A percentile compares a stretch with the other conserved stretches of the same genome.
phyloP scores from a whole-genome alignment of 2,888 invertebrate genomes.

The Campoplex nolae region DNA sequence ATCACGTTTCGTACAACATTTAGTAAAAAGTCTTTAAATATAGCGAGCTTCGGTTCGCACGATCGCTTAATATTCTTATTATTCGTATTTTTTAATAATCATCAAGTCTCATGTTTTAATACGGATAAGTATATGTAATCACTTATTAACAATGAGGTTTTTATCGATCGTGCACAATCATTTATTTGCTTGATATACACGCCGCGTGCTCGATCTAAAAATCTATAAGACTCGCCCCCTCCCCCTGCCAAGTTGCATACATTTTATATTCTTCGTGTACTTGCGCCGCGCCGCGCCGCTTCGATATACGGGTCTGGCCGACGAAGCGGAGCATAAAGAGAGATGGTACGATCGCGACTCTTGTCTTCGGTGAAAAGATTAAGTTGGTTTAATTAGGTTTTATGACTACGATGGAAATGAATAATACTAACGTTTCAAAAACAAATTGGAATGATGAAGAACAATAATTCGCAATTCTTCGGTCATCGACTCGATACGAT shows the following conservation, averaged over 20 bases:
- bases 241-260: too few species aligned
- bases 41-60: slow-evolving; percentile 65
- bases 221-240: slow-evolving; percentile 34
- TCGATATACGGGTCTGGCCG: slow-evolving; percentile 29
- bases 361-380: slow-evolving; percentile 22
- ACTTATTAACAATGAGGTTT: slow-evolving; percentile 75
- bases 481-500: slow-evolving; percentile 1
- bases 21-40: slow-evolving; percentile 71
- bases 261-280: too few species aligned
- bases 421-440: slow-evolving; percentile 58
- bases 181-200: slow-evolving; percentile 23
- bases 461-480: slow-evolving; percentile 1
- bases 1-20: slow-evolving; percentile 57
- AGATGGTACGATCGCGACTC: slow-evolving; percentile 29
- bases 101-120: slow-evolving; percentile 49
- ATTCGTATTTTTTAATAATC: slow-evolving; percentile 18
- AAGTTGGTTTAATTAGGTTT: background rate
- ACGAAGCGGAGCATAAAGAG: slow-evolving; percentile 59
- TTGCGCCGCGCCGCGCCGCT: background rate
- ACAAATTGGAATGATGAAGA: slow-evolving; percentile 48
- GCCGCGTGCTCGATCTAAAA: slow-evolving; percentile 63
- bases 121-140: slow-evolving; percentile 65
- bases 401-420: slow-evolving; percentile 36
- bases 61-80: slow-evolving; percentile 36
- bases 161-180: slow-evolving; percentile 52